phyloP scores from a whole-genome alignment of 1,140 invertebrate genomes.

The Adelges cooleyi region DNA sequence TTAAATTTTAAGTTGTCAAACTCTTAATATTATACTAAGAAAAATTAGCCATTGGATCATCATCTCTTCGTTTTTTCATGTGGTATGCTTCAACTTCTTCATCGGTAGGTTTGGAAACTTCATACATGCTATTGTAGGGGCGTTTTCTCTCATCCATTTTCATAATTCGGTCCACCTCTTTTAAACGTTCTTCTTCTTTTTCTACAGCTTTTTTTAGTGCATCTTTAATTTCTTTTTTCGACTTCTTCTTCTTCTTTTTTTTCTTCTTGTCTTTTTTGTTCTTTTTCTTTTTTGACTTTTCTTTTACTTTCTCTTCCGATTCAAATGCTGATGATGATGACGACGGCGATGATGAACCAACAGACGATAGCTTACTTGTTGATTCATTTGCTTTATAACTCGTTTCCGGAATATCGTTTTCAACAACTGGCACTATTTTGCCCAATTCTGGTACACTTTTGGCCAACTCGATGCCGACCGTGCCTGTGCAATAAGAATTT shows the following conservation, averaged over 20 bases:
- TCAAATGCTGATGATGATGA: conserved; percentile 30
- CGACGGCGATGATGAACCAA: not conserved
- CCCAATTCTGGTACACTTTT: conserved; percentile 8
- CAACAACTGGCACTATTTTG: conserved; percentile 14
- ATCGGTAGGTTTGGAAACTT: conserved; percentile 68
- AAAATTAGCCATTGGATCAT: conserved; percentile 85
- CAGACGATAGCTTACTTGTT: not conserved
- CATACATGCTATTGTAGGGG: conserved; percentile 81
- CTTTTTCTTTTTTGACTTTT: conserved; percentile 50
- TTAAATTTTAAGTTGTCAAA: no score
- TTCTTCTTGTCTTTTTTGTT: conserved; percentile 43
- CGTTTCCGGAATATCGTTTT: conserved; percentile 39
- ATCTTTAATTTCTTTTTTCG: conserved; percentile 37
- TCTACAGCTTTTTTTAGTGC: conserved; percentile 38
- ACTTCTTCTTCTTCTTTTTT: conserved; percentile 37
- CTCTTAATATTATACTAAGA: no score
- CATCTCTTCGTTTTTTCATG: conserved; percentile 67
- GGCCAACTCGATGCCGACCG: conserved; percentile 49
- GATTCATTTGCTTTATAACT: conserved; percentile 36
- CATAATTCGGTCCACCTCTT: conserved; percentile 52
- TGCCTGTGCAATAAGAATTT: conserved; percentile 78
- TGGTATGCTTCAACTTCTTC: conserved; percentile 90
- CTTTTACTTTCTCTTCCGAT: conserved; percentile 52
- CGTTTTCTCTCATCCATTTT: conserved; percentile 77
- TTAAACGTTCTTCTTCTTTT: conserved; percentile 42